phyloP scores from a whole-genome alignment of 2,888 invertebrate species.

The Lasioglossum morio region DNA sequence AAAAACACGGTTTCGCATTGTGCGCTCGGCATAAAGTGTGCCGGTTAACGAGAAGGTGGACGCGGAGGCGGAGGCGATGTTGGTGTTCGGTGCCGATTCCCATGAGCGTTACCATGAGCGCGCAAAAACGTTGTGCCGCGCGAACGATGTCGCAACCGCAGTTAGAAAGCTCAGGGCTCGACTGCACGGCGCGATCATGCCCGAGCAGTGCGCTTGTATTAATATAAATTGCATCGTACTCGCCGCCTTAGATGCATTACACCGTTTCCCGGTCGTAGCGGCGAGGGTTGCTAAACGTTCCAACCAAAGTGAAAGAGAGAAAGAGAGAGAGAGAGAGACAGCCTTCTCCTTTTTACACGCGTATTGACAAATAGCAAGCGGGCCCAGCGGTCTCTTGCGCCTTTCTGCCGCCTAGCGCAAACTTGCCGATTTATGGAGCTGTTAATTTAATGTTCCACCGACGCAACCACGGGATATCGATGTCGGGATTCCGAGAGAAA shows the following conservation, averaged over 20 bases:
- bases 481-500: neutral
- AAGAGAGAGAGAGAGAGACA: neutral
- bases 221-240: slow-evolving; percentile 14
- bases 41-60: slow-evolving; percentile 48
- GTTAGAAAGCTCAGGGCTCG: slow-evolving; percentile 68
- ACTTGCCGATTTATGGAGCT: slow-evolving; percentile 3
- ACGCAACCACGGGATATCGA: neutral
- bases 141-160: slow-evolving; percentile 66
- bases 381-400: neutral
- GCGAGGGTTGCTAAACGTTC: neutral
- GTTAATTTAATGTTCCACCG: slow-evolving; percentile 9
- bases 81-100: slow-evolving; percentile 17
- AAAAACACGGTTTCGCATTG: slow-evolving; percentile 37
- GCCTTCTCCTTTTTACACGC: neutral
- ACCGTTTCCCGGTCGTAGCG: slow-evolving; percentile 5
- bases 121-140: slow-evolving; percentile 49
- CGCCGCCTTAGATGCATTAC: slow-evolving; percentile 2
- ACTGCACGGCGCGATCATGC: slow-evolving; percentile 1
- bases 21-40: slow-evolving; percentile 43
- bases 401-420: neutral
- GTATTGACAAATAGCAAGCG: slow-evolving; percentile 4
- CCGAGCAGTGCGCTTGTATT: neutral
- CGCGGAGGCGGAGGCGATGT: slow-evolving; percentile 49
- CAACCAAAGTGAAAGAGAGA: neutral
- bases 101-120: slow-evolving; percentile 54